phyloP scores from a whole-genome alignment of 1,140 invertebrate genomes.

The Drosophila tsacasi region DNA sequence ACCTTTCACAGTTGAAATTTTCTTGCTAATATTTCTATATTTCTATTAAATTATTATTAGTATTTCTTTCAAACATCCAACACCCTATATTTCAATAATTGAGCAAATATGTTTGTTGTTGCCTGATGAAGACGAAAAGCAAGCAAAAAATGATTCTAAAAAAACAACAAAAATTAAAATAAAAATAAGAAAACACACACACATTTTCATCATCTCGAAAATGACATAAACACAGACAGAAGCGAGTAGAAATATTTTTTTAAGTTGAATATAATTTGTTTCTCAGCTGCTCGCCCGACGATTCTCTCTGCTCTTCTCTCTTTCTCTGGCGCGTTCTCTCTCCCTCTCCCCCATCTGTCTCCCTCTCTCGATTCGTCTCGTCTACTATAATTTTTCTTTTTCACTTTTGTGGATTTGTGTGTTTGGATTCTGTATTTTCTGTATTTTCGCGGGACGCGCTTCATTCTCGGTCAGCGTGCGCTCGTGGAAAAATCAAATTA shows the following conservation, averaged over 20 bases:
- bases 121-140: constrained; percentile 62
- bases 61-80: not conserved
- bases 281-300: constrained; percentile 37
- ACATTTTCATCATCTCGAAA: constrained; percentile 34
- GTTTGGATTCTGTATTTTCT: constrained; percentile 68
- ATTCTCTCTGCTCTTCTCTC: constrained; percentile 35
- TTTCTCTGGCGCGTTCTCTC: constrained; percentile 6
- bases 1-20: too few relatives aligned
- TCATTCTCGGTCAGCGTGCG: constrained; percentile 70
- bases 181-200: constrained; percentile 32
- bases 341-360: constrained; percentile 2
- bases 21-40: too few relatives aligned
- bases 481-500: constrained; percentile 73
- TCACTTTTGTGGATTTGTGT: constrained; percentile 48
- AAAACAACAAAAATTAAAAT: constrained; percentile 3
- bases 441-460: constrained; percentile 79
- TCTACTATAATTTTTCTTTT: constrained; percentile 72
- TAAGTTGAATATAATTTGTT: constrained; percentile 82
- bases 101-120: constrained; percentile 62
- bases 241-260: constrained; percentile 38
- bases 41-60: not conserved
- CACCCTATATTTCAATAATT: constrained; percentile 70
- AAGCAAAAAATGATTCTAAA: constrained; percentile 57
- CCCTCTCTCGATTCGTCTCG: constrained; percentile 36
- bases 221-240: constrained; percentile 65